Percentiles rank a stretch among this genome's conserved stretches.
Conservation (phyloP, 2,113 vertebrate species). For the Bambusicola thoracicus region DNA sequence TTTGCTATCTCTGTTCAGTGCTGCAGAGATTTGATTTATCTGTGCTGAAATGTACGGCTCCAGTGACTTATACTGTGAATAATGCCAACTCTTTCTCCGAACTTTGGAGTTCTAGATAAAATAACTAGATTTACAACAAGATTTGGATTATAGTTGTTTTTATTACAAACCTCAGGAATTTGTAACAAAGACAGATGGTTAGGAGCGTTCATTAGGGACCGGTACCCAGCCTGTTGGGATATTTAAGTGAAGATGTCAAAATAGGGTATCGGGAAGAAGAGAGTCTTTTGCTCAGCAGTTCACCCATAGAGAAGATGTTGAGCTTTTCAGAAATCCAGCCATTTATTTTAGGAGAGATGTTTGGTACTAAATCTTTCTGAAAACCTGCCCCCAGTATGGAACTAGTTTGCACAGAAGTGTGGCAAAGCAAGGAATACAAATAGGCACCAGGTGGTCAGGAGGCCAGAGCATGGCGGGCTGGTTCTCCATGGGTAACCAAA, state of each 20-base stretch:
- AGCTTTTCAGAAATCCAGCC: not conserved
- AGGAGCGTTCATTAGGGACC: not conserved
- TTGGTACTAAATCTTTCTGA: not conserved
- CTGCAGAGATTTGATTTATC: constrained; percentile 26
- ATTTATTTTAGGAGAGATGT: not conserved
- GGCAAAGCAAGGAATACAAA: not conserved
- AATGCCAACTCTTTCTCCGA: not conserved
- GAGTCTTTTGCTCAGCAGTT: not conserved
- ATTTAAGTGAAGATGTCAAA: not conserved
- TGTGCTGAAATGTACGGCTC: not conserved
- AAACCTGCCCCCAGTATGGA: not conserved
- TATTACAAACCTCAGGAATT: not conserved
- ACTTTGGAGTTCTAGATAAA: not conserved
- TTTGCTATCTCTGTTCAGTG: not conserved
- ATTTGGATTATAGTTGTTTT: not conserved
- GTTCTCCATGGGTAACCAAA: not conserved
- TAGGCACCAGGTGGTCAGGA: too few relatives aligned
- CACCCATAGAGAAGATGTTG: not conserved
- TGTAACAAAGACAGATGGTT: not conserved
- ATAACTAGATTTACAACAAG: not conserved
- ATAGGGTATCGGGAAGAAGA: not conserved
- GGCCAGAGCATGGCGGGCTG: not conserved
- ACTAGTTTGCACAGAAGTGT: not conserved
- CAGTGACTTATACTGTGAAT: not conserved
- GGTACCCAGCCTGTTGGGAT: not conserved